phyloP scores from a whole-genome alignment of 2,888 invertebrate genomes.

The Cryptus viduatorius region DNA sequence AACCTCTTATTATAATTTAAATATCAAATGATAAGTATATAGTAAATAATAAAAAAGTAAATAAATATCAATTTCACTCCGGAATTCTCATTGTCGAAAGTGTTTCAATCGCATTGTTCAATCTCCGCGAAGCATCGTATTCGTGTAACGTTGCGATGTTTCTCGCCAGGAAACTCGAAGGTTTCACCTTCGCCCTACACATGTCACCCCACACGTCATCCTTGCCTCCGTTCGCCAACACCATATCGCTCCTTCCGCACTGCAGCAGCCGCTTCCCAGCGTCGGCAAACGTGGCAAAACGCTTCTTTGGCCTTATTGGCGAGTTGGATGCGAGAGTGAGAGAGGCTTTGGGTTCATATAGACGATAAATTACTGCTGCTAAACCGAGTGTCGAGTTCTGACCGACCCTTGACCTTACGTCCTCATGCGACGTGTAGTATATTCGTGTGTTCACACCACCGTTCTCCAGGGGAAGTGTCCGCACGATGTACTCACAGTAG shows the following conservation, averaged over 20 bases:
- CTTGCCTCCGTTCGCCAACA: neutral
- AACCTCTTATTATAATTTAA: no score
- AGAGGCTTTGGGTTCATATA: neutral
- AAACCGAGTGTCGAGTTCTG: constrained; percentile 23
- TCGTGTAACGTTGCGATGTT: constrained; percentile 24
- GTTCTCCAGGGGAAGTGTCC: constrained; percentile 4
- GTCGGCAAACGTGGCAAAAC: constrained; percentile 3
- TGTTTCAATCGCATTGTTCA: neutral
- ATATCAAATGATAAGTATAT: no score
- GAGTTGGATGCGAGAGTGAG: constrained; percentile 8
- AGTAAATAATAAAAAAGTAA: no score
- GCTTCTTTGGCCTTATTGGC: constrained; percentile 37
- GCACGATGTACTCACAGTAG: neutral
- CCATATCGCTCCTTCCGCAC: constrained; percentile 47
- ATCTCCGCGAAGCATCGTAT: neutral
- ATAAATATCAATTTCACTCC: neutral
- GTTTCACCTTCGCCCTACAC: constrained; percentile 21
- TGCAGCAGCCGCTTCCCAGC: constrained; percentile 28
- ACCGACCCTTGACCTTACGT: constrained; percentile 48
- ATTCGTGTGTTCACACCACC: neutral
- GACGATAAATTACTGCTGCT: constrained; percentile 26
- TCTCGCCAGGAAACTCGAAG: constrained; percentile 29
- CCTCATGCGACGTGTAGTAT: neutral
- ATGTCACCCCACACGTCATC: constrained; percentile 32
- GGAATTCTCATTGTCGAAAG: neutral